Evolutionary conservation across 2,888 invertebrate genomes (phyloP).

Genomic region (Agonopterix subpropinquella): DNA sequence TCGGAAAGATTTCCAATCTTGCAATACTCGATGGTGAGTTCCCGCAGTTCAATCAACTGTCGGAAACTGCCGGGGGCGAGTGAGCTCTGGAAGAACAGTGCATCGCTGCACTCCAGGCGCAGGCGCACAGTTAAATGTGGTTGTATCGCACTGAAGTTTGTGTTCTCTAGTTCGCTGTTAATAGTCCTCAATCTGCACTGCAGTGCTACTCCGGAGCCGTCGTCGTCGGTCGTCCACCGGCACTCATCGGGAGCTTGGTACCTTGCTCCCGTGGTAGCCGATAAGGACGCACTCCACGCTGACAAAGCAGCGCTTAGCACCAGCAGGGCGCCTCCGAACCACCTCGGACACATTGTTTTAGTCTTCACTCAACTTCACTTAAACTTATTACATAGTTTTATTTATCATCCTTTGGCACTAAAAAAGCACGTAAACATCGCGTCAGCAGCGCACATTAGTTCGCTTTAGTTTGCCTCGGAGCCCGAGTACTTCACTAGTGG

Average conservation of each 20-base stretch:
- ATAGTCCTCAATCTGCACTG: slow-evolving; percentile 85
- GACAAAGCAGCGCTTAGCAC: slow-evolving; percentile 58
- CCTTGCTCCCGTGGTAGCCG: slow-evolving; percentile 73
- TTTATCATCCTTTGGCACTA: slow-evolving; percentile 52
- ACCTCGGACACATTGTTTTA: slow-evolving; percentile 58
- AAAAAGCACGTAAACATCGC: slow-evolving; percentile 51
- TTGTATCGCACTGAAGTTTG: slow-evolving; percentile 89
- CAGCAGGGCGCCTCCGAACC: slow-evolving; percentile 54
- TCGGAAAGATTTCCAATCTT: slow-evolving; percentile 88
- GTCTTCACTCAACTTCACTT: slow-evolving; percentile 48
- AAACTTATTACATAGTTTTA: slow-evolving; percentile 62
- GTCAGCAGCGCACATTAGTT: slow-evolving; percentile 46
- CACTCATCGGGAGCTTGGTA: slow-evolving; percentile 90
- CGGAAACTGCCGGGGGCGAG: slow-evolving; percentile 85
- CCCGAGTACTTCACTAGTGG: slow-evolving; percentile 54
- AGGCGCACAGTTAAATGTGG: slow-evolving; percentile 86
- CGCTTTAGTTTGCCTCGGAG: slow-evolving; percentile 46
- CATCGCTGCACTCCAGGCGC: slow-evolving; percentile 86
- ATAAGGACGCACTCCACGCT: slow-evolving; percentile 63
- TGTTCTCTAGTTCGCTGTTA: slow-evolving; percentile 88
- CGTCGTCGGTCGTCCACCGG: slow-evolving; percentile 84
- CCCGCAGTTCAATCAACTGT: slow-evolving; percentile 83
- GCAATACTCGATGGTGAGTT: slow-evolving; percentile 87
- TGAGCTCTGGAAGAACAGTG: slow-evolving; percentile 87
- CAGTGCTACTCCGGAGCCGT: slow-evolving; percentile 80